Evolutionary conservation across 2,888 invertebrate species (phyloP).

Genomic region (Sabellastarte sp.): DNA sequence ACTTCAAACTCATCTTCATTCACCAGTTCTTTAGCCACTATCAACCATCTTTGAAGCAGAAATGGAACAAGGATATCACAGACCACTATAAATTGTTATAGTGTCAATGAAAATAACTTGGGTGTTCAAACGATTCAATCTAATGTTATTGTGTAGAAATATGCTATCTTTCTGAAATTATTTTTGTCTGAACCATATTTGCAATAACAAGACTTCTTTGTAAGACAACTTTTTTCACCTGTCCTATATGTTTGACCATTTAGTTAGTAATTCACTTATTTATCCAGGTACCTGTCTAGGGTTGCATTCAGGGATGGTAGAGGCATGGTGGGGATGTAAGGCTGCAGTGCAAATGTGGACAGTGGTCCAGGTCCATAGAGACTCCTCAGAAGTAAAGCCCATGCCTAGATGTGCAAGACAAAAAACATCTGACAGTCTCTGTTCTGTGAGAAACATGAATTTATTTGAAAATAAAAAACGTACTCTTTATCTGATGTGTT

Average conservation of each 20-base stretch:
- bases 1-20: conserved; percentile 45
- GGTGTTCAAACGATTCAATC: neutral
- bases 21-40: conserved; percentile 43
- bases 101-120: neutral
- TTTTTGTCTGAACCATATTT: no score
- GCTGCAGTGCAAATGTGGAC: neutral
- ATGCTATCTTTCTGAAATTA: no score
- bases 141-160: neutral
- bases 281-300: neutral
- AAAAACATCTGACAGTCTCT: no score
- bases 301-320: neutral
- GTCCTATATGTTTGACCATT: neutral
- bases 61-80: no score
- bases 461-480: no score
- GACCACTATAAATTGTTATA: neutral
- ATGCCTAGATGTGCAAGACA: neutral
- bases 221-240: neutral
- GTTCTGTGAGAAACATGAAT: no score
- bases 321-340: neutral
- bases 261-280: neutral
- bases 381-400: neutral
- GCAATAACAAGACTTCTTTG: no score
- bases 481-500: no score
- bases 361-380: neutral
- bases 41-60: conserved; percentile 44